Percentiles rank a stretch among this genome's conserved stretches.
These are phyloP conservation scores for Drosophila neonasuta DNA, from an alignment of 2,888 invertebrate genomes.

Conservation along the genomic window DNA sequence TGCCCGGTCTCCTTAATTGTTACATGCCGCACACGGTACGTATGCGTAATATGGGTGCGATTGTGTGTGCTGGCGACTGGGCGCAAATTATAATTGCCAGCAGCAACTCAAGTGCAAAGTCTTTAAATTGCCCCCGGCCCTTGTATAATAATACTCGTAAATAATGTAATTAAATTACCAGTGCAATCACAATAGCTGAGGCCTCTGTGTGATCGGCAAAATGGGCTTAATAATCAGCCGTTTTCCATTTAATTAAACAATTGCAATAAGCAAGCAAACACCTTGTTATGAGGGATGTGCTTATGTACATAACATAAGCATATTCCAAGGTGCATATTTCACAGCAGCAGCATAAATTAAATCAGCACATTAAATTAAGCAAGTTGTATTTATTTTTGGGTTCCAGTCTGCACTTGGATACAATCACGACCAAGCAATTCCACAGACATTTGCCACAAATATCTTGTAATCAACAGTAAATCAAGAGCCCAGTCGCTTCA, in stretches of 20 bases:
- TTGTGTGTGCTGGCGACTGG: background rate
- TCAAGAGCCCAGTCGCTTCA: slow-evolving; percentile 51
- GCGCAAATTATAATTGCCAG: slow-evolving; percentile 55
- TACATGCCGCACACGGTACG: slow-evolving; percentile 57
- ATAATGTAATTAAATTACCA: slow-evolving; percentile 71
- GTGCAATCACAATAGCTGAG: slow-evolving; percentile 41
- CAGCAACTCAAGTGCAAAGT: slow-evolving; percentile 42
- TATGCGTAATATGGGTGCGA: slow-evolving; percentile 51
- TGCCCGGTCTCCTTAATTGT: slow-evolving; percentile 29
- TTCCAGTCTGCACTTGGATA: slow-evolving; percentile 15
- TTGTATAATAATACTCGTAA: slow-evolving; percentile 38
- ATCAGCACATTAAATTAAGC: slow-evolving; percentile 43
- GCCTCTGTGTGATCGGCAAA: slow-evolving; percentile 21
- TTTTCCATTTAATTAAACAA: slow-evolving; percentile 73
- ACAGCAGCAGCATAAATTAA: slow-evolving; percentile 31
- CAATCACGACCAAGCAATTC: slow-evolving; percentile 29
- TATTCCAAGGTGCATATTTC: slow-evolving; percentile 11
- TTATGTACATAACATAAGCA: slow-evolving; percentile 13
- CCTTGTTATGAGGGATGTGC: slow-evolving; percentile 41
- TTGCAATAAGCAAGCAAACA: slow-evolving; percentile 55
- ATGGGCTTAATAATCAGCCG: slow-evolving; percentile 41
- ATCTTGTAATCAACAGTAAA: slow-evolving; percentile 74
- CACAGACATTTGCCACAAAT: slow-evolving; percentile 55
- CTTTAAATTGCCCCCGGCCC: slow-evolving; percentile 9
- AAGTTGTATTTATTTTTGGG: slow-evolving; percentile 37